Base-by-base conservation (phyloP, 1,140 invertebrate species). In the Mamestra configurata region DNA sequence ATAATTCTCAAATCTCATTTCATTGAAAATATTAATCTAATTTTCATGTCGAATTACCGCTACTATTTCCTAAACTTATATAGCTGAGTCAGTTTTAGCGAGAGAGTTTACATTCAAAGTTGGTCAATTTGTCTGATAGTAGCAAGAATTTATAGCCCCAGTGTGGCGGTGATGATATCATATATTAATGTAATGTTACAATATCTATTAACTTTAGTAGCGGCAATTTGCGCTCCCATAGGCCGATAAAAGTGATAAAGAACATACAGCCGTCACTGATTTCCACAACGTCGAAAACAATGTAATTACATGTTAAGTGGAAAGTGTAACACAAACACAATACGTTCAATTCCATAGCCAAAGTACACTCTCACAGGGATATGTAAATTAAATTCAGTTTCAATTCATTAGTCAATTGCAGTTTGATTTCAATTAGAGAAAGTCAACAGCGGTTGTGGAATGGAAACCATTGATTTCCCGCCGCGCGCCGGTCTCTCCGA, bases 341-440 rank as follows among this genome's bases (percentile, higher is more conserved):
- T 35, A 35, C n/a, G 20, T 43, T 13, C 20, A 71, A 71, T 71
- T 35, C 53, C 68, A 53, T 53, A 53, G 68, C 15, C 24, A 70
- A 27, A 70, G 10, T n/a, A 53, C 35, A 43, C 43, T 13, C 43
- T 15, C 43, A 49, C 53, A 40, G 31, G 35, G 51, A 40, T 49
- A 18, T 64, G 73, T 73, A 72, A 64, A 64, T 73, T 51, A 61
- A 61, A 73, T 73, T 73, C 57, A 22, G 55, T 53, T 79, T 61
- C 75, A 66, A 82, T 82, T 84, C 61, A 85, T 83, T 80, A 79
- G 79, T 81, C 49, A 46, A 27, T 49, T 84, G 81, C 85, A 86
- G 83, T 86, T 86, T 86, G 81, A 84, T 84, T 84, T 84, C 83
- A 84, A 84, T 86, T 86, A 86, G 83, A 80, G 82, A 83, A 73